Base-by-base conservation (phyloP, 2,888 invertebrate genomes). In the Teleiodes luculella region DNA sequence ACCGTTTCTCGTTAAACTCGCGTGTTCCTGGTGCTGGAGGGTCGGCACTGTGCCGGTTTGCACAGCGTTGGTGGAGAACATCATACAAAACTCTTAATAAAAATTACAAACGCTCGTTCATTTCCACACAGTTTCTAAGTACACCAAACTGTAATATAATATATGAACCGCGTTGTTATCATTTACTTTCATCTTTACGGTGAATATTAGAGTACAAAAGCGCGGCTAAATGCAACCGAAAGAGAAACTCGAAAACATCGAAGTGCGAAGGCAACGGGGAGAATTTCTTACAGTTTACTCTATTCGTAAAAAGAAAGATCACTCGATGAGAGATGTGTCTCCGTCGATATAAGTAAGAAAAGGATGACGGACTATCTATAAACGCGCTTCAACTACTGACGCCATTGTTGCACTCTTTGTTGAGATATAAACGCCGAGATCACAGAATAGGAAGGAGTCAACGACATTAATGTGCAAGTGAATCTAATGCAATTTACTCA, bases 21-120 rank as follows among this genome's bases (percentile, higher is more conserved):
- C 89, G 71, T 93, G 93, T 60, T 93, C 93, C 75, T 93, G 93
- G 75, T 93, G 93, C 74, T 94, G 94, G 60, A 94, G 91, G 51
- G 90, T 90, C 64, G 92, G 91, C 67, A 92, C 92, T 55, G 91
- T 85, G 63, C 91, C 91, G 78, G 91, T 86, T 76, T 91, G 91
- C 61, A 92, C 91, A 41, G 92, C 79, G 73, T 92, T 92, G 60
- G 92, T 91, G 43, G 92, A 91, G 70, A 92, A 92, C 90, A 92
- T 92, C 59, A 79, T 84, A 66, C 58, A 65, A 63, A 53, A 66
- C 54, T 63, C 53, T 58, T 59, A 63, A 64, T 62, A 62, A 65
- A 65, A 65, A 65, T 86, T 78, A 64, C 82, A 80, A 72, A 55
- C 74, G 73, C 77, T 78, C 66, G 80, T 80, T 78, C 39, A 39